Percentiles rank a stretch among this genome's conserved stretches.
Evolutionary conservation across 1,140 invertebrate genomes (phyloP).

Genomic region (Tetramorium parvispinum): DNA sequence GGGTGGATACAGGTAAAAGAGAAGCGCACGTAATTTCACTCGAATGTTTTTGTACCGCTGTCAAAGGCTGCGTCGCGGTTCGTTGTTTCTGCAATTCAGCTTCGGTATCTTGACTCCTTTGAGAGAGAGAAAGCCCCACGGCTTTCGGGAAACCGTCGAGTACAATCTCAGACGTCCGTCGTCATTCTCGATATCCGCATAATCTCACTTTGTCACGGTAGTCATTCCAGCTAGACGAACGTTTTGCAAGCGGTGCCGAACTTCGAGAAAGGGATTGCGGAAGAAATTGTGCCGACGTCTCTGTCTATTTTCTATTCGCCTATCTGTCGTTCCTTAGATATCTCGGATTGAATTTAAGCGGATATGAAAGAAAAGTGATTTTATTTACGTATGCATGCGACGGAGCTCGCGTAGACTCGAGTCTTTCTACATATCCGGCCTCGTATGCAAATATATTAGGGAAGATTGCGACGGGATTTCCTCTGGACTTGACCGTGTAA

Average conservation of each 20-base stretch:
- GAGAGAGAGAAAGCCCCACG: background rate
- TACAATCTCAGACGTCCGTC: constrained; percentile 37
- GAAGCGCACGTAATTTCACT: constrained; percentile 44
- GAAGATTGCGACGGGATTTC: constrained; percentile 48
- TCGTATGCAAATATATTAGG: constrained; percentile 51
- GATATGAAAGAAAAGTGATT: constrained; percentile 44
- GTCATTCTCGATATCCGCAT: constrained; percentile 48
- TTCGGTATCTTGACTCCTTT: constrained; percentile 15
- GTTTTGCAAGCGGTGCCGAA: background rate
- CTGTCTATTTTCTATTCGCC: constrained; percentile 21
- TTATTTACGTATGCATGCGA: constrained; percentile 41
- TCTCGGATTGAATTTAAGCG: constrained; percentile 32
- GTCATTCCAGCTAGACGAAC: background rate
- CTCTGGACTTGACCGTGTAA: constrained; percentile 54
- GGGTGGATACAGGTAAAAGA: background rate
- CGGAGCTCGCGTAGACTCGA: background rate
- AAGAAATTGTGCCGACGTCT: constrained; percentile 22
- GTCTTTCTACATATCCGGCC: constrained; percentile 31
- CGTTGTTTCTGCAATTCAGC: constrained; percentile 40
- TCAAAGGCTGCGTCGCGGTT: constrained; percentile 47
- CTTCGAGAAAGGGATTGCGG: constrained; percentile 7
- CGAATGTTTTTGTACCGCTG: constrained; percentile 51
- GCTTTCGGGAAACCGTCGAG: constrained; percentile 23
- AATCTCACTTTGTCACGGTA: constrained; percentile 41
- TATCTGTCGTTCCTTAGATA: background rate